Evolutionary conservation across 2,797 vertebrate species (phyloP).

Genomic region (Lacerta agilis): DNA sequence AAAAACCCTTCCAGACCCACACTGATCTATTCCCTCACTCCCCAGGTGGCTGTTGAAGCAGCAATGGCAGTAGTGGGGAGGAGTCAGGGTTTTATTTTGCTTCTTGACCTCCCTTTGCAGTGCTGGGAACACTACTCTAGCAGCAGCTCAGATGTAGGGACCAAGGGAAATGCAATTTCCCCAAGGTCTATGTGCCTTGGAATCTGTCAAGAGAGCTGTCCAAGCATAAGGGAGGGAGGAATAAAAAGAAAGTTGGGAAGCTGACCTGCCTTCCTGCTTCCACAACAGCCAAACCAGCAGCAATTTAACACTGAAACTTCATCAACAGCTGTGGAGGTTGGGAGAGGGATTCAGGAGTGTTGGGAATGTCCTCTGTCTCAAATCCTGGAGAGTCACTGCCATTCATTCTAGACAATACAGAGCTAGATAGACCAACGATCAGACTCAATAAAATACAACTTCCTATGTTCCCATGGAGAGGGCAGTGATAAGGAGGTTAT

Average conservation of each 20-base stretch:
- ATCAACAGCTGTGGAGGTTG: neutral
- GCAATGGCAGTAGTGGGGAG: neutral
- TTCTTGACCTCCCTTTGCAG: neutral
- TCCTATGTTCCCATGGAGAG: no score
- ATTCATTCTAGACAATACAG: no score
- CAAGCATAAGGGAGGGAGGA: no score
- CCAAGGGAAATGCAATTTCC: neutral
- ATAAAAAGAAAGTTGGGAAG: no score
- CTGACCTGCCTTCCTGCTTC: neutral
- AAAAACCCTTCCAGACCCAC: neutral
- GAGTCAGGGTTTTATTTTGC: no score
- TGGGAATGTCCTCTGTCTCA: no score
- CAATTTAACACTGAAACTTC: neutral
- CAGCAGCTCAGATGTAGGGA: neutral
- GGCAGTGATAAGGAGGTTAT: neutral
- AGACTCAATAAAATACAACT: no score
- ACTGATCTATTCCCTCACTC: neutral
- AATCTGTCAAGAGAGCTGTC: neutral
- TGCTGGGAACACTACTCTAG: neutral
- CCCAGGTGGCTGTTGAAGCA: neutral
- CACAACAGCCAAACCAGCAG: neutral
- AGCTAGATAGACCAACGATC: no score
- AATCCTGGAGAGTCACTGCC: no score
- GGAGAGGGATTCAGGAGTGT: neutral
- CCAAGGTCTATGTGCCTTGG: neutral